Conservation (phyloP, 2,797 vertebrate species). For the Podarcis lilfordi region DNA sequence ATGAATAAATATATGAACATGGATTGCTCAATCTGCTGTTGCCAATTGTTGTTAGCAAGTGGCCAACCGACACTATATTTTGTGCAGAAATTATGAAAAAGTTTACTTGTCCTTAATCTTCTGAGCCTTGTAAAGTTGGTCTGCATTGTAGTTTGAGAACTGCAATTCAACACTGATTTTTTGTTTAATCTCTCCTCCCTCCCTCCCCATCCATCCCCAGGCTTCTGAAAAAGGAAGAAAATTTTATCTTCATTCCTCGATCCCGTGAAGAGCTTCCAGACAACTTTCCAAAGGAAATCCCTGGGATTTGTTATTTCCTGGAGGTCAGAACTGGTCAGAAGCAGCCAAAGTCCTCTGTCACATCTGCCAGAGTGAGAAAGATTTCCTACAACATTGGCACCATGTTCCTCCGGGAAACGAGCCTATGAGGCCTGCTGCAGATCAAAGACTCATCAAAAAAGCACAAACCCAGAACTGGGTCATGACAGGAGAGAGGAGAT, state of each 20-base stretch:
- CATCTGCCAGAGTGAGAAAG: constrained; percentile 92
- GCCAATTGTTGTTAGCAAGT: background rate
- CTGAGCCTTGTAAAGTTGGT: background rate
- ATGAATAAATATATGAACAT: background rate
- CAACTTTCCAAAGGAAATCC: constrained; percentile 98
- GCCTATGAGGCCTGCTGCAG: constrained; percentile 86
- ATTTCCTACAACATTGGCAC: constrained; percentile 98
- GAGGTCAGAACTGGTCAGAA: constrained; percentile 92
- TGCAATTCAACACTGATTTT: background rate
- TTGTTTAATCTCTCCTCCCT: constrained; percentile 7
- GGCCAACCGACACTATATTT: background rate
- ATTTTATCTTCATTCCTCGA: constrained; percentile 93
- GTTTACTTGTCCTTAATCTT: background rate
- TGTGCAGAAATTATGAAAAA: background rate
- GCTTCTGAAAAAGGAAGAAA: constrained; percentile 92
- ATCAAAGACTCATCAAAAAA: constrained; percentile 81
- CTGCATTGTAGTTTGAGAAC: background rate
- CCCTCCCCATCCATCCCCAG: constrained; percentile 67
- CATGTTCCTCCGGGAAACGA: constrained; percentile 99
- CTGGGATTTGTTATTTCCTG: constrained; percentile 97
- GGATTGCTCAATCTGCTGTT: background rate
- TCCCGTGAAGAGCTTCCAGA: constrained; percentile 97
- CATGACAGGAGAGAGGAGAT: constrained; percentile 62
- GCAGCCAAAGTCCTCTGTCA: constrained; percentile 84
- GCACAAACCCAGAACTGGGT: constrained; percentile 83